Evolutionary conservation across 2,888 invertebrate species (phyloP).

Genomic region (Ceramica pisi): DNA sequence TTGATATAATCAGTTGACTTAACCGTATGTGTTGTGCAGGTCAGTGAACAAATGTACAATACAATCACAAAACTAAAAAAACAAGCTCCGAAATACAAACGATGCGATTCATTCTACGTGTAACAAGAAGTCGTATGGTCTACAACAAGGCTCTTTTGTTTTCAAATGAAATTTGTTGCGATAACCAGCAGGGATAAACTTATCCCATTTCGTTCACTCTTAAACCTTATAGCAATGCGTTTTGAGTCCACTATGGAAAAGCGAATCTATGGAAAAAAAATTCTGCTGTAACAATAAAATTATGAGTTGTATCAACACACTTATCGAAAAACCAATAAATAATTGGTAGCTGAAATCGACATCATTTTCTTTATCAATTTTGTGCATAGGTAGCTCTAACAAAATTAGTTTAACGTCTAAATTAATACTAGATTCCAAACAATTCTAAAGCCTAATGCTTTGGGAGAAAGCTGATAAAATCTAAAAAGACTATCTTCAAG

Average conservation of each 20-base stretch:
- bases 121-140: slow-evolving; percentile 3
- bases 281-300: not conserved
- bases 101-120: slow-evolving; percentile 23
- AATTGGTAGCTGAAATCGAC: not conserved
- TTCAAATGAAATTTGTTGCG: slow-evolving; percentile 18
- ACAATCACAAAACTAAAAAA: not conserved
- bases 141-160: slow-evolving; percentile 41
- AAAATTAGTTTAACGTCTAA: not conserved
- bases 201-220: slow-evolving; percentile 23
- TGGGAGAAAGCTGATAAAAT: no score
- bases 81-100: not conserved
- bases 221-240: slow-evolving; percentile 8
- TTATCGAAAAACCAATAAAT: not conserved
- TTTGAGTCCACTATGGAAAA: slow-evolving; percentile 26
- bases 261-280: not conserved
- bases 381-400: not conserved
- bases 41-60: not conserved
- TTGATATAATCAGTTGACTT: not conserved
- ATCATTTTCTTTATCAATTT: not conserved
- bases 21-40: not conserved
- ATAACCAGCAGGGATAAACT: slow-evolving; percentile 13
- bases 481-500: no score
- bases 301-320: not conserved
- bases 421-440: no score
- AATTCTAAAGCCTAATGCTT: no score